Conservation (phyloP, 1,140 invertebrate species). For the Leptinotarsa defecta region DNA sequence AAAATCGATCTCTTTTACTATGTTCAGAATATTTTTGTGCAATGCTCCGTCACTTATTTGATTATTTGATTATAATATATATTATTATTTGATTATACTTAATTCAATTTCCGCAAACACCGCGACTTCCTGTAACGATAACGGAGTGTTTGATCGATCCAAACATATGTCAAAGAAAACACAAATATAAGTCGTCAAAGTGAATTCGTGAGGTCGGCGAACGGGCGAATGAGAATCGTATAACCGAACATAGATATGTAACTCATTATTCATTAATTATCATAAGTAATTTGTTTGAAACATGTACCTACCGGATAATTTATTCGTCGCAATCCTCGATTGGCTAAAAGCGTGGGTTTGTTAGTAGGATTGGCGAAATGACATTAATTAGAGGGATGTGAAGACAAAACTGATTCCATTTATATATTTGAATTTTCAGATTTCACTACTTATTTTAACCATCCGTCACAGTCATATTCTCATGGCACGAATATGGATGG, state of each 20-base stretch:
- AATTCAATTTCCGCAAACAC: slow-evolving; percentile 5
- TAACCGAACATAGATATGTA: neutral
- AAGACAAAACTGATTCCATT: too few species aligned
- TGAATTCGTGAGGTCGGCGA: too few species aligned
- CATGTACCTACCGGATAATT: neutral
- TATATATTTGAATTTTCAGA: too few species aligned
- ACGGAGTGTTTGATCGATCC: neutral
- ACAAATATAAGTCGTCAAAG: too few species aligned
- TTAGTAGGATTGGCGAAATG: neutral
- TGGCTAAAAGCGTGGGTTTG: neutral
- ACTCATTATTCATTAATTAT: neutral
- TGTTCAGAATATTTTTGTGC: too few species aligned
- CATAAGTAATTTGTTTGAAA: neutral
- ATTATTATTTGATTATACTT: neutral
- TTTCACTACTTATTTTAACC: too few species aligned
- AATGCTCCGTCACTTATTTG: too few species aligned
- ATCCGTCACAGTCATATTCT: too few species aligned
- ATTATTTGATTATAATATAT: neutral
- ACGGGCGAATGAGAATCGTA: neutral
- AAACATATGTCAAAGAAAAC: neutral
- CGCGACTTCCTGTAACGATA: neutral
- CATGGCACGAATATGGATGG: too few species aligned
- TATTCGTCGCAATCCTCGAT: neutral
- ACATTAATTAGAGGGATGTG: neutral
- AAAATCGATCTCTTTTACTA: too few species aligned